A percentile compares a stretch with the other conserved stretches of the same genome.
Evolutionary conservation across 2,113 vertebrate species (phyloP).

Genomic region (Globicephala melas): DNA sequence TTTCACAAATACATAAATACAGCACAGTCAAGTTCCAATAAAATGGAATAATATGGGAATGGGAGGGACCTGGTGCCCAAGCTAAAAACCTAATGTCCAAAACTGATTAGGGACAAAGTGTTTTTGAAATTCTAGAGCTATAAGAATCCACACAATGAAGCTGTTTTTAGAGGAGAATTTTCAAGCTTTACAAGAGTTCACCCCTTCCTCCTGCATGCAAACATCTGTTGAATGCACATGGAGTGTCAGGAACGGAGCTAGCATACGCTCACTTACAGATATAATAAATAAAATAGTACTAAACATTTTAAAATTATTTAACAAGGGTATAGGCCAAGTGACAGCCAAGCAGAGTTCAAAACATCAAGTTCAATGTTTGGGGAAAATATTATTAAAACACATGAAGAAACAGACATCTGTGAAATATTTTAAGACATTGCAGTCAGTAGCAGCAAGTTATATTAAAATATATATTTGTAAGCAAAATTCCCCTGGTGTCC

Average conservation of each 20-base stretch:
- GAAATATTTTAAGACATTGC: constrained; percentile 29
- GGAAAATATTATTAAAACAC: constrained; percentile 17
- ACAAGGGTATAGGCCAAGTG: not conserved
- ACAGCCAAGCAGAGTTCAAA: not conserved
- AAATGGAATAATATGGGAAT: not conserved
- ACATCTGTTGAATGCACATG: not conserved
- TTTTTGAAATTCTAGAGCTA: not conserved
- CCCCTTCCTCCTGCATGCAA: not conserved
- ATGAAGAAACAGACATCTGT: constrained; percentile 11
- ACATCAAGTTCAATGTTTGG: not conserved
- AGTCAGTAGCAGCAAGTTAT: not conserved
- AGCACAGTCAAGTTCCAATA: not conserved
- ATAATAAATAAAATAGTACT: not conserved
- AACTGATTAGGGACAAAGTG: not conserved
- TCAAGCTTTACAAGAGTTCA: not conserved
- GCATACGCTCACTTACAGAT: not conserved
- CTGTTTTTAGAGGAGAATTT: not conserved
- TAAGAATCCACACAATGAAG: not conserved
- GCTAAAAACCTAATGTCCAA: not conserved
- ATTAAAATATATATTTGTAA: constrained; percentile 40
- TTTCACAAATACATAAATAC: not conserved
- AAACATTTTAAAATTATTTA: not conserved
- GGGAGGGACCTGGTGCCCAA: not conserved
- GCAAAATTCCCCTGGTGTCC: constrained; percentile 4
- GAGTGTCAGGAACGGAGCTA: not conserved